Evolutionary conservation across 2,888 invertebrate genomes (phyloP).

Genomic region (Cremastinae sp.): DNA sequence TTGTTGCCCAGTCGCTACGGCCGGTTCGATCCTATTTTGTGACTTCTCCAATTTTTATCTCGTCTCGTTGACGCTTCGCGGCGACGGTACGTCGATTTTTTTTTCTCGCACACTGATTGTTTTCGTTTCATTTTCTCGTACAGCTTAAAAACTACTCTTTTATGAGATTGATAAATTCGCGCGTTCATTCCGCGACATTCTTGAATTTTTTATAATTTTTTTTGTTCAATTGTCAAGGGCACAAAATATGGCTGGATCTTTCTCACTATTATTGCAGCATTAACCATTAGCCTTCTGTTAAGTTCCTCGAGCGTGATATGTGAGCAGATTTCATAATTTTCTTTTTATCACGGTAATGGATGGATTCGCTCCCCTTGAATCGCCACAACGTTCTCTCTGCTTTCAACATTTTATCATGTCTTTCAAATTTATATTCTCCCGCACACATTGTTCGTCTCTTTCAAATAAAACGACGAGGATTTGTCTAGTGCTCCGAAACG

Average conservation of each 20-base stretch:
- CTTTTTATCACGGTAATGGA: conserved; percentile 60
- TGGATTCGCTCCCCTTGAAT: conserved; percentile 59
- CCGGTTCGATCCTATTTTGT: conserved; percentile 18
- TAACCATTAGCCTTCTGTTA: conserved; percentile 32
- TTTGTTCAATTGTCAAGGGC: conserved; percentile 42
- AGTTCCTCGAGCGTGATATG: conserved; percentile 59
- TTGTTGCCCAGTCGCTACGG: conserved; percentile 23
- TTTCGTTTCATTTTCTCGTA: conserved; percentile 40
- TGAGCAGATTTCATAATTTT: conserved; percentile 57
- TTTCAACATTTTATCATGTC: not conserved
- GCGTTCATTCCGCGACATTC: not conserved
- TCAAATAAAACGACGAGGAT: conserved; percentile 1
- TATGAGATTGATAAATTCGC: conserved; percentile 40
- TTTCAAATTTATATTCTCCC: conserved; percentile 11
- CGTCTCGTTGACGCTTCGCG: conserved; percentile 16
- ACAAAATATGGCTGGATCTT: conserved; percentile 51
- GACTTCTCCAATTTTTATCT: conserved; percentile 8
- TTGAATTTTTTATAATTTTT: conserved; percentile 27
- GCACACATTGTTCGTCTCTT: not conserved
- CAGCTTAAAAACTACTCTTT: conserved; percentile 47
- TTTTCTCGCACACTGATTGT: conserved; percentile 35
- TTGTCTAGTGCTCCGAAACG: conserved; percentile 12
- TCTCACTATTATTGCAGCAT: conserved; percentile 53
- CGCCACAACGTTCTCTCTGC: conserved; percentile 3
- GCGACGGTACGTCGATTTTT: conserved; percentile 32